Evolutionary conservation across 2,113 vertebrate species (phyloP).

Genomic region (Lathamus discolor): DNA sequence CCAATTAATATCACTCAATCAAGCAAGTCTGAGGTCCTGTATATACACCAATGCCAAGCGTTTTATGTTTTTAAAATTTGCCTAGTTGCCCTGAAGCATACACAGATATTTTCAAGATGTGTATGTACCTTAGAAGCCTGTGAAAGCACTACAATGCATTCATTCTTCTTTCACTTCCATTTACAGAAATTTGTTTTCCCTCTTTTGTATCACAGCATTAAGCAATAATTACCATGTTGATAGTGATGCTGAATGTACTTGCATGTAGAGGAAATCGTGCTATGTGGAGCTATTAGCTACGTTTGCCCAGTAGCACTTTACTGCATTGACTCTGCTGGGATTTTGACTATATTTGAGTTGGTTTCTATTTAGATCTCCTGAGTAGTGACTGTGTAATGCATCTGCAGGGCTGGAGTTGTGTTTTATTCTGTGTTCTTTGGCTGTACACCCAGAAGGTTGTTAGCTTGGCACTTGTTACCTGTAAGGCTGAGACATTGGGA

Average conservation of each 20-base stretch:
- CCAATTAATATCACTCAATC: background rate
- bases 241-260: background rate
- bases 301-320: conserved; percentile 39
- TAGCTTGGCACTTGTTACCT: background rate
- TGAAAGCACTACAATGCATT: background rate
- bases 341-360: background rate
- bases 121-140: background rate
- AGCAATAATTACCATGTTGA: conserved; percentile 47
- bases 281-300: conserved; percentile 35
- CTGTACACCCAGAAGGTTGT: background rate
- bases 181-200: conserved; percentile 1
- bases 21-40: background rate
- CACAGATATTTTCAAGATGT: background rate
- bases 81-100: background rate
- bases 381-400: background rate
- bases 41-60: background rate
- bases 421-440: background rate
- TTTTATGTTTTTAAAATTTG: background rate
- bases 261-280: conserved; percentile 18
- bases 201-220: background rate
- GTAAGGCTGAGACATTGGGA: background rate
- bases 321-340: conserved; percentile 43
- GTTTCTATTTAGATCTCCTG: conserved; percentile 31
- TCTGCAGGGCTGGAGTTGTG: background rate
- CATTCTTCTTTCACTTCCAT: background rate